Evolutionary conservation across 2,113 vertebrate genomes (phyloP).

Genomic region (Lontra canadensis): DNA sequence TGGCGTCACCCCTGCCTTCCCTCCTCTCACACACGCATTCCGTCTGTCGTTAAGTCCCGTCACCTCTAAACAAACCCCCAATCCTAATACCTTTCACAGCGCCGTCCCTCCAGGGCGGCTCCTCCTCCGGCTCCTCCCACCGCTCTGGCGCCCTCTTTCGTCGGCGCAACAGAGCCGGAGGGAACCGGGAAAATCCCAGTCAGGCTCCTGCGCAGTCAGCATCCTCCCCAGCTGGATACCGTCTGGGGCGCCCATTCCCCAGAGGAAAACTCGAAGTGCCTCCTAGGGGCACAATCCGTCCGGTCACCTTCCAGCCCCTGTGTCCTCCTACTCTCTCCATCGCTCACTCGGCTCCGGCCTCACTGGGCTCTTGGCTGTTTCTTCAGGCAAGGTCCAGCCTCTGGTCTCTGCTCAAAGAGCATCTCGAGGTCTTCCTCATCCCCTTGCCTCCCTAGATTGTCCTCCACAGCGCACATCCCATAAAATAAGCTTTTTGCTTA

Average conservation of each 20-base stretch:
- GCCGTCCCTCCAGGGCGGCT: background rate
- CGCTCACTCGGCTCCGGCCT: background rate
- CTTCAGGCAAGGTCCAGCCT: background rate
- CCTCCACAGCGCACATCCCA: background rate
- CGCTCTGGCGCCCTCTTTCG: background rate
- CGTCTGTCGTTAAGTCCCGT: background rate
- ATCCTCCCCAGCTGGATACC: background rate
- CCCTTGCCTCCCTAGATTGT: background rate
- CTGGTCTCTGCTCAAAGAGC: background rate
- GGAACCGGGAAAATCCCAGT: background rate
- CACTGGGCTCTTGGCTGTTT: background rate
- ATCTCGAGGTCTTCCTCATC: background rate
- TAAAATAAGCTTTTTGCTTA: background rate
- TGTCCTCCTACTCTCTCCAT: background rate
- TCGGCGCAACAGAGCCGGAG: background rate
- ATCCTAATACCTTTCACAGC: too few relatives aligned
- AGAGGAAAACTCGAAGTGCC: background rate
- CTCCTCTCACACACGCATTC: background rate
- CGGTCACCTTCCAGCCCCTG: too few relatives aligned
- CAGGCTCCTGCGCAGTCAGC: background rate
- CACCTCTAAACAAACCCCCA: background rate
- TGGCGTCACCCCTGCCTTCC: background rate
- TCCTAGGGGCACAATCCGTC: background rate
- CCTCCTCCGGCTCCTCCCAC: background rate
- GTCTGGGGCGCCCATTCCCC: background rate